Evolutionary conservation across 1,140 invertebrate species (phyloP).

Genomic region (Psilanteris sp.): DNA sequence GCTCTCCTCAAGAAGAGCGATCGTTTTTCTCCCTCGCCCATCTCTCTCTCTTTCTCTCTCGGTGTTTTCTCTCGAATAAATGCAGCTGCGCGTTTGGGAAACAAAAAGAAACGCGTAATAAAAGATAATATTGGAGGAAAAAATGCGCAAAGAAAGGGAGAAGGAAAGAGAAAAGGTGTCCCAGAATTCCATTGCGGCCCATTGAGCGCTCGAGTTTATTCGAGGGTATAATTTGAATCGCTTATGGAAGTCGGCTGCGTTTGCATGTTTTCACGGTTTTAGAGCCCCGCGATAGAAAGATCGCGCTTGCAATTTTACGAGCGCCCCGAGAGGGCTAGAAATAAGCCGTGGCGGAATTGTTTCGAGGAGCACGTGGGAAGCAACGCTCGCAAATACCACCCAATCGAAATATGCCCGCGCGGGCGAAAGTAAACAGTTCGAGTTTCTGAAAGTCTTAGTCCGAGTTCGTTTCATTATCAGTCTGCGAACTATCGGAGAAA

Average conservation of each 20-base stretch:
- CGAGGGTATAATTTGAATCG: conserved; percentile 51
- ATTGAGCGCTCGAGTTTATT: too few species aligned
- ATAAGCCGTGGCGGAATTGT: conserved; percentile 35
- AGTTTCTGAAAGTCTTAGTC: too few species aligned
- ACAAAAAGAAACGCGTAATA: conserved; percentile 13
- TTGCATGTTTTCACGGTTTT: too few species aligned
- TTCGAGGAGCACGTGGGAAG: conserved; percentile 52
- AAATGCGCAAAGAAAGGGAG: conserved; percentile 11
- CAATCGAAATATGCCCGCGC: conserved; percentile 10
- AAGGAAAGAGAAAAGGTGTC: too few species aligned
- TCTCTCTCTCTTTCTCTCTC: too few species aligned
- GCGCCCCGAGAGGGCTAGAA: conserved; percentile 23
- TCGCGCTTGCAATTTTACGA: too few species aligned
- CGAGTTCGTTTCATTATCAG: too few species aligned
- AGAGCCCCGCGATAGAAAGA: too few species aligned
- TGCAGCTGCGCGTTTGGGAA: conserved; percentile 12
- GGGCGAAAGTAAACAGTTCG: conserved; percentile 29
- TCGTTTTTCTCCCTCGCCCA: conserved; percentile 1
- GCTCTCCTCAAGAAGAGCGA: too few species aligned
- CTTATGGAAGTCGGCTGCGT: too few species aligned
- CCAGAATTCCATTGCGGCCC: conserved; percentile 17
- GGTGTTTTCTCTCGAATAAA: not conserved
- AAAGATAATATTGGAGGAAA: too few species aligned
- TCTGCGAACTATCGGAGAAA: too few species aligned
- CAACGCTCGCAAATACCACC: conserved; percentile 4